A percentile compares a stretch with the other conserved stretches of the same genome.
phyloP scores from a whole-genome alignment of 2,888 invertebrate species.

The Silvanus unidentatus region DNA sequence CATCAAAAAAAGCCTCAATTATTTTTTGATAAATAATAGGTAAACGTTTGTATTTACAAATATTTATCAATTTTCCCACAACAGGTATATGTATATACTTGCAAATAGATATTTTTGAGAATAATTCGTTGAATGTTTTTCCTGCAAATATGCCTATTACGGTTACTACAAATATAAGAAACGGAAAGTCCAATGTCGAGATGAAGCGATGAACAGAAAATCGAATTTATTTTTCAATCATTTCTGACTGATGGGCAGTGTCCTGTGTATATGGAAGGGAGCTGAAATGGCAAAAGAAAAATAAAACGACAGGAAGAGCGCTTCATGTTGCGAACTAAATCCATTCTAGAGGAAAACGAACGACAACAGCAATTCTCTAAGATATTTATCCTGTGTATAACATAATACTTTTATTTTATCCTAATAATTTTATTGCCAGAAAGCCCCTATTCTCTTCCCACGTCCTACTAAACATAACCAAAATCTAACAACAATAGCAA shows the following conservation, averaged over 20 bases:
- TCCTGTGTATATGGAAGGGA: slow-evolving; percentile 26
- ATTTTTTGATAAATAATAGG: neutral
- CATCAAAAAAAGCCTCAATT: slow-evolving; percentile 5
- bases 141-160: no score
- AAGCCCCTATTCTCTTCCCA: no score
- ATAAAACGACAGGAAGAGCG: slow-evolving; percentile 24
- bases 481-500: no score
- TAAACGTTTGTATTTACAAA: neutral
- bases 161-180: slow-evolving; percentile 21
- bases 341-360: slow-evolving; percentile 29
- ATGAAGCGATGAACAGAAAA: slow-evolving; percentile 45
- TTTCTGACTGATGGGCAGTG: slow-evolving; percentile 48
- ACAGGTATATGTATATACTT: no score
- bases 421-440: no score
- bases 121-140: no score
- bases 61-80: no score
- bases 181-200: slow-evolving; percentile 25
- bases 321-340: slow-evolving; percentile 26
- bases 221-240: slow-evolving; percentile 50
- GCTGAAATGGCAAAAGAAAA: slow-evolving; percentile 9
- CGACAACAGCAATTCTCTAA: slow-evolving; percentile 29
- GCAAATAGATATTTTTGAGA: no score
- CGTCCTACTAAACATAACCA: no score
- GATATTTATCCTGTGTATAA: slow-evolving; percentile 12
- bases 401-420: no score